Conservation (phyloP, 2,113 vertebrate species). For the Mus musculus region DNA sequence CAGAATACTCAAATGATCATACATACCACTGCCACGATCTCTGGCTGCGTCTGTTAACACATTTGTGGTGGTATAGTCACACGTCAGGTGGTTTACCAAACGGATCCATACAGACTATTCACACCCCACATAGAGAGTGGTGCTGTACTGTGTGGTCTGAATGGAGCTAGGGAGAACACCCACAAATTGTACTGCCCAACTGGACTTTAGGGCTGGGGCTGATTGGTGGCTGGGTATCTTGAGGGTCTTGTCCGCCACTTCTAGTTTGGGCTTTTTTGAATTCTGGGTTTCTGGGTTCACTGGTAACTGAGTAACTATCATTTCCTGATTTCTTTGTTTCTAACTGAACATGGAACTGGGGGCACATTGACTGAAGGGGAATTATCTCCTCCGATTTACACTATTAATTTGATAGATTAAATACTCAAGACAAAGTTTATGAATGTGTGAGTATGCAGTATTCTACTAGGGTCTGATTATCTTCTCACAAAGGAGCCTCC, state of each 20-base stretch:
- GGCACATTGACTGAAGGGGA: background rate
- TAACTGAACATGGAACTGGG: slow-evolving; percentile 11
- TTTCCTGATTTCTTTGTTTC: slow-evolving; percentile 74
- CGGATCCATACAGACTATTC: slow-evolving; percentile 71
- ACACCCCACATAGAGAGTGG: slow-evolving; percentile 60
- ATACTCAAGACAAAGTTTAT: slow-evolving; percentile 21
- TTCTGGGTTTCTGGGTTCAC: slow-evolving; percentile 25
- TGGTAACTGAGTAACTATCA: background rate
- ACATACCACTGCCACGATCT: slow-evolving; percentile 53
- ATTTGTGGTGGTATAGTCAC: slow-evolving; percentile 71
- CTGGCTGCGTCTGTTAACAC: slow-evolving; percentile 68
- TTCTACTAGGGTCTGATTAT: background rate
- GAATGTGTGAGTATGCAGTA: background rate
- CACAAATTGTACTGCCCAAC: background rate
- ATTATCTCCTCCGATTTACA: slow-evolving; percentile 1
- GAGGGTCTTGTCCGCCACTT: background rate
- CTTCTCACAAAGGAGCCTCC: slow-evolving; percentile 42
- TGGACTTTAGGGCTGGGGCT: background rate
- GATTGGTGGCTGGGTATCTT: background rate
- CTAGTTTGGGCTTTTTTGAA: slow-evolving; percentile 34
- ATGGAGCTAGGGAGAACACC: background rate
- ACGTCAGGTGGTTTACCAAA: slow-evolving; percentile 74
- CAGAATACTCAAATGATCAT: slow-evolving; percentile 67
- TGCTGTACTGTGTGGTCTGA: slow-evolving; percentile 56
- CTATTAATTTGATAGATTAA: slow-evolving; percentile 19